Base-by-base conservation (phyloP, 2,888 invertebrate species). In the Oscheius sp. region DNA sequence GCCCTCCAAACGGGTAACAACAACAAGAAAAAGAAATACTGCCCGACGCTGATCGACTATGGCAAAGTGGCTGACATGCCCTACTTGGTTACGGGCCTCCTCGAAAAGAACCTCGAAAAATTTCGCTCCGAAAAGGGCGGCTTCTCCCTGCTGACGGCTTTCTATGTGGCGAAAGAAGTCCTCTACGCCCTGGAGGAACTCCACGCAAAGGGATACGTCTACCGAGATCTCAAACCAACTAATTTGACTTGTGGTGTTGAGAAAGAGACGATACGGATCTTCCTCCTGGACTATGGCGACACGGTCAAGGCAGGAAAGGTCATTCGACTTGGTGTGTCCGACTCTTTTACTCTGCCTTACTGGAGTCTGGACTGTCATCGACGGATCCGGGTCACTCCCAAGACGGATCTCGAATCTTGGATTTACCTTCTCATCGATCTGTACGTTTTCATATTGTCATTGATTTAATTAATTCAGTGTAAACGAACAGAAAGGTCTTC, bases 391-490 rank as follows among this genome's bases (percentile, higher is more conserved):
- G 69, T 56, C 43, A 13, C 69, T 35, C n/a, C 45, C 13, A 58
- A 53, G 23, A 70, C 69, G 7, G 74, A 75, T 18, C n/a, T 75
- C 35, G 74, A 71, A 41, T 29, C 49, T 1, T 75, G 74, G 74
- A 43, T 71, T 21, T 75, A 75, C 53, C 58, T 53, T 9, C 6
- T 68, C 29, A 29, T 49, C 55, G 69, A 69, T 43, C 41, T 69
- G 66, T 27, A 21, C 7, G 5, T 35, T 35, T 35, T 9, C 9
- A 43, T 58, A 1, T 49, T 13, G 3, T 13, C 13, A 7, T 49
- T 49, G 2, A 35, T 35, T 9, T 9, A 35, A 9, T 9, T 9
- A 9, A 9, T 58, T 27, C 58, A 58, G 58, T 9, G 29, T 27
- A n/a, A n/a, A n/a, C n/a, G n/a, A n/a, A 16, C 59, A 59, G 23